phyloP scores from a whole-genome alignment of 2,113 vertebrate genomes.

The Butorides virescens region DNA sequence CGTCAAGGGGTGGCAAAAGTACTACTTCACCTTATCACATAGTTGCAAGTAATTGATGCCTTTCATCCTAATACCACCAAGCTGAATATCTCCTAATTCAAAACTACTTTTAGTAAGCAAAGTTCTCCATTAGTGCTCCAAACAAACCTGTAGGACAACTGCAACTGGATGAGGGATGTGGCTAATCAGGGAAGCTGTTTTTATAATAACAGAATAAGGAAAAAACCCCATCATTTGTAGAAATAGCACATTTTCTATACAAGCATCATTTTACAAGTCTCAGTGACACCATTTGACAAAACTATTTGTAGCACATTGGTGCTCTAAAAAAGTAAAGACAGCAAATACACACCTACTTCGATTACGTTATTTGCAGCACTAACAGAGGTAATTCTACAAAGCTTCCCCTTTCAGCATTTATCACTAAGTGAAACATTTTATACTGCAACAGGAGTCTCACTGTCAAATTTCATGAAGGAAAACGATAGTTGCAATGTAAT shows the following conservation, averaged over 20 bases:
- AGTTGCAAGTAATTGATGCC: background rate
- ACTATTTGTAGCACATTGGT: background rate
- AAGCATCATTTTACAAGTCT: background rate
- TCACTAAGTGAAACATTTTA: background rate
- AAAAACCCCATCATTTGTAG: background rate
- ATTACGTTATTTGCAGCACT: background rate
- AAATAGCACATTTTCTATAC: background rate
- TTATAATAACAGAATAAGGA: background rate
- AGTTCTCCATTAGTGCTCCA: background rate
- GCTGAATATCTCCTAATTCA: background rate
- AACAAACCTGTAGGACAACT: background rate
- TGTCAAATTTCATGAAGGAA: background rate
- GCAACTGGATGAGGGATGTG: background rate
- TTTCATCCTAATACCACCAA: background rate
- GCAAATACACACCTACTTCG: background rate
- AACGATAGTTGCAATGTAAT: rapidly evolving
- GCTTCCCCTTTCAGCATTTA: background rate
- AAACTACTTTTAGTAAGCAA: background rate
- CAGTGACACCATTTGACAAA: background rate
- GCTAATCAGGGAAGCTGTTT: background rate
- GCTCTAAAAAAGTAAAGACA: background rate
- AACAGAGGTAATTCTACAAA: background rate
- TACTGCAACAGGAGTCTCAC: background rate
- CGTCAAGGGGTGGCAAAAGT: background rate
- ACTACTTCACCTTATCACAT: background rate